Evolutionary conservation across 2,113 vertebrate species (phyloP), one percentile per base, ranked within the genome.

Genomic region (Chroicocephalus ridibundus): DNA sequence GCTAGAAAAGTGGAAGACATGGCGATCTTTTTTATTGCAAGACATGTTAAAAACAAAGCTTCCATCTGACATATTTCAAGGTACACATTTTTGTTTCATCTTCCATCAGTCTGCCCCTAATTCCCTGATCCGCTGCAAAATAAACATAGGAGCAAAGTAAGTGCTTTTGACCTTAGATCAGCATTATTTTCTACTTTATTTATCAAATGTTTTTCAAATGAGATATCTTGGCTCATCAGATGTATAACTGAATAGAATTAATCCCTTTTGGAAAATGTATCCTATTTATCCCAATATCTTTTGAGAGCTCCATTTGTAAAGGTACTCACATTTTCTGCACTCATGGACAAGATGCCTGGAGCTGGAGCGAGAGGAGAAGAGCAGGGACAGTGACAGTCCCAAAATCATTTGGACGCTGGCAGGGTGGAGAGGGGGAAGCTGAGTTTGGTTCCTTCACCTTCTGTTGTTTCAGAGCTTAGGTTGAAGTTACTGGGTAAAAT

Each of bases 181-280:
- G n/a, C 64, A 78, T 55, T 88, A 31, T 95, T 95, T 81, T 93
- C 74, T 78, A 21, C 20, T 80, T 92, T 77, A 52, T 92, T 61
- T 90, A 64, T 93, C 65, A 54, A 64, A 54, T 34, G 3, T 74
- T 94, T 89, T 82, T 76, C 68, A 70, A 52, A 52, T 16, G 24
- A 85, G 34, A 86, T 58, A 38, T 52, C 5, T 71, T 42, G 51
- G 21, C 76, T 86, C 10, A 18, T 83, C 52, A 27, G 74, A 74
- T 64, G 15, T 62, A 11, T 62, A 86, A 32, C 5, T 22, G 40
- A 81, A 31, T 5, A 38, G 64, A 85, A 71, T 65, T 34, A 65
- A 54, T 31, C 64, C 5, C 69, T 83, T 78, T 54, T 65, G 24
- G 51, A 89, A 83, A 86, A 61, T 12, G 5, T 9, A 17, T 52